These are phyloP conservation scores for Acanthacorydalis orientalis DNA, from an alignment of 2,888 invertebrate species.

Conservation along the genomic window DNA sequence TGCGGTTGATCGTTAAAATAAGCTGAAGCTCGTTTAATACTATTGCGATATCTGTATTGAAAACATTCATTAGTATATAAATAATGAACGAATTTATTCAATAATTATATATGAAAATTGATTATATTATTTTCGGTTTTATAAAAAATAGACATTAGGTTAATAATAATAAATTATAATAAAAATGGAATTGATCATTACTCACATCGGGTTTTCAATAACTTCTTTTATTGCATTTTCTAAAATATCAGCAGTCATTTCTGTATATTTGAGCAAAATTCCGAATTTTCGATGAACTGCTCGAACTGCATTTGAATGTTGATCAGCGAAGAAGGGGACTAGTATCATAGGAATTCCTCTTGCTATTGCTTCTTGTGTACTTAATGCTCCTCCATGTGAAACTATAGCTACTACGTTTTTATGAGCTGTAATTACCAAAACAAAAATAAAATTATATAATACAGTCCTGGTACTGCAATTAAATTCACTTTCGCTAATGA, in stretches of 20 bases:
- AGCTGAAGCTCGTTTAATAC: constrained; percentile 10
- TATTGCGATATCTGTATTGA: constrained; percentile 12
- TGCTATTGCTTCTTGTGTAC: constrained; percentile 15
- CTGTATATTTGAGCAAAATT: constrained; percentile 10
- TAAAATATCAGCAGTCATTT: constrained; percentile 12
- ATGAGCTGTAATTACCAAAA: constrained; percentile 9
- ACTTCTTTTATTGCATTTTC: constrained; percentile 12
- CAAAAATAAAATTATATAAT: no score
- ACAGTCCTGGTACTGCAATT: no score
- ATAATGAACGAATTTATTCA: no score
- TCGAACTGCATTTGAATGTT: constrained; percentile 16
- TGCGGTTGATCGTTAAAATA: constrained; percentile 11
- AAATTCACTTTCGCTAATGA: no score
- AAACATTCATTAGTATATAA: no score
- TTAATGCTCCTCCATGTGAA: constrained; percentile 16
- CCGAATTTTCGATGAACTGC: constrained; percentile 15
- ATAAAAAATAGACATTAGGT: neutral
- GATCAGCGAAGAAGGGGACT: constrained; percentile 20
- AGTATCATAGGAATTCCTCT: constrained; percentile 14
- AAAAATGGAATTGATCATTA: neutral
- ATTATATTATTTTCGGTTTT: neutral
- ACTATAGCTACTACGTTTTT: constrained; percentile 14
- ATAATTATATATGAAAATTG: no score
- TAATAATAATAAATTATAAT: neutral
- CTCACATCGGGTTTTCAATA: constrained; percentile 14